Conservation (phyloP, 1,140 invertebrate species). For the Caenorhabditis inopinata region DNA sequence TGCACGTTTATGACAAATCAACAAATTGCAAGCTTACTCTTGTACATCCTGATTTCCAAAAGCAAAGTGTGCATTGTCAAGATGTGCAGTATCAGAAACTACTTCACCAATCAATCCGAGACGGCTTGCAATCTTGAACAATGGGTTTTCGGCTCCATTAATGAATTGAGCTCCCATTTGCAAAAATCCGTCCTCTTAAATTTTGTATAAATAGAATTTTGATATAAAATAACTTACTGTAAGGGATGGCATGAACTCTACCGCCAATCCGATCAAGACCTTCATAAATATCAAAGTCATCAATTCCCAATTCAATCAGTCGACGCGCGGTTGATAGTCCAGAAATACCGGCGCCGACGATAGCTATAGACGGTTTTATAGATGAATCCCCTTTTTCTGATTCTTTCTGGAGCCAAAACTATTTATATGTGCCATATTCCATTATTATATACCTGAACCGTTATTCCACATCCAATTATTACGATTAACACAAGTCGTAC, state of each 20-base stretch:
- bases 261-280: slow-evolving; percentile 68
- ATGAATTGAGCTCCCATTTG: slow-evolving; percentile 52
- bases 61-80: slow-evolving; percentile 41
- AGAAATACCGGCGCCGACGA: slow-evolving; percentile 70
- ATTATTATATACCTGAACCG: slow-evolving; percentile 17
- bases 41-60: slow-evolving; percentile 42
- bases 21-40: slow-evolving; percentile 13
- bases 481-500: slow-evolving; percentile 34
- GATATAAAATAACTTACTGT: slow-evolving; percentile 12
- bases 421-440: neutral
- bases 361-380: slow-evolving; percentile 46
- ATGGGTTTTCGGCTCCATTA: slow-evolving; percentile 48
- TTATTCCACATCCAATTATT: slow-evolving; percentile 38
- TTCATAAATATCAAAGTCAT: slow-evolving; percentile 68
- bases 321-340: slow-evolving; percentile 68
- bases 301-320: slow-evolving; percentile 61
- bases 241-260: slow-evolving; percentile 62
- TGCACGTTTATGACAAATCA: neutral
- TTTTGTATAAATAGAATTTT: neutral
- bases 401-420: slow-evolving; percentile 36
- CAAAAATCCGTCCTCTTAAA: slow-evolving; percentile 42
- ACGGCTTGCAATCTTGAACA: slow-evolving; percentile 51
- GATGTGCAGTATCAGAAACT: slow-evolving; percentile 40
- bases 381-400: slow-evolving; percentile 31
- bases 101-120: slow-evolving; percentile 44